These are phyloP conservation scores for Propithecus coquereli DNA, from an alignment of 2,113 vertebrate species.

Conservation along the genomic window DNA sequence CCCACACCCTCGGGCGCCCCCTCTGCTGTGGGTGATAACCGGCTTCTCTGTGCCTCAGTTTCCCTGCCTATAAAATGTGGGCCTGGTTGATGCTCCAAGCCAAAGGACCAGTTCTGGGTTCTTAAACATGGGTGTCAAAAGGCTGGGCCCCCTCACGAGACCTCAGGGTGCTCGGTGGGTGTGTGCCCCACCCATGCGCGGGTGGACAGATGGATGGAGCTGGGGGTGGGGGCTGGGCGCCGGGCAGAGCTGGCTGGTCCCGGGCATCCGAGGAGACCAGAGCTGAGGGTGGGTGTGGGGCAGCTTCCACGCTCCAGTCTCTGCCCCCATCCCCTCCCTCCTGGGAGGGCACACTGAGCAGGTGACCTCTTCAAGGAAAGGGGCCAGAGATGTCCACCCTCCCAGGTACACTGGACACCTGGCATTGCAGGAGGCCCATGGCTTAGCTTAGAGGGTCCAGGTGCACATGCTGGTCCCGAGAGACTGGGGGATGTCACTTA, in stretches of 20 bases:
- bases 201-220: background rate
- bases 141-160: background rate
- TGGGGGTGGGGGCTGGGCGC: background rate
- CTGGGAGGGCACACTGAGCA: background rate
- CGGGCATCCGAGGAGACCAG: background rate
- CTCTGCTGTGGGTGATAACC: background rate
- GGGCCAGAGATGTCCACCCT: background rate
- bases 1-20: accelerated
- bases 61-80: background rate
- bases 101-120: background rate
- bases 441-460: background rate
- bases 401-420: background rate
- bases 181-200: background rate
- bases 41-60: background rate
- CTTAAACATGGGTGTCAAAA: background rate
- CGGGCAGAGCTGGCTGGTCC: background rate
- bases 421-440: background rate
- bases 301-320: background rate
- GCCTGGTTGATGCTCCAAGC: background rate
- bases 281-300: background rate
- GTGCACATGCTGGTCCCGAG: background rate
- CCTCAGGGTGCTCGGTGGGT: background rate
- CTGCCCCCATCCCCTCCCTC: background rate
- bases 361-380: background rate
- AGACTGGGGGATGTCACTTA: background rate